A percentile compares a stretch with the other conserved stretches of the same genome.
These are phyloP conservation scores for Zapornia atra DNA, from an alignment of 2,113 vertebrate genomes.

Conservation along the genomic window DNA sequence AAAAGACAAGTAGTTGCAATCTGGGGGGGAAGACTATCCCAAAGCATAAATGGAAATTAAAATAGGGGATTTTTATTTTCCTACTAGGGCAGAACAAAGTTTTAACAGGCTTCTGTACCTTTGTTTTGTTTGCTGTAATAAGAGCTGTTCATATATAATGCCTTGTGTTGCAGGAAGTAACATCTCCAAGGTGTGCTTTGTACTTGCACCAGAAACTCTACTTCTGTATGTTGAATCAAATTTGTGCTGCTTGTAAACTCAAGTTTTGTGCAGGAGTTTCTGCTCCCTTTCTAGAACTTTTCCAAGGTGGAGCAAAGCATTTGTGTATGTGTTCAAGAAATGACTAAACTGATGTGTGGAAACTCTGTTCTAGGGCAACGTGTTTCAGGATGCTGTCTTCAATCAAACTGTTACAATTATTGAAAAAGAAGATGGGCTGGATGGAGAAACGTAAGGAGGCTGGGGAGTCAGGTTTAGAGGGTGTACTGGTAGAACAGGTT, in stretches of 20 bases:
- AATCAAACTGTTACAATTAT: conserved; percentile 98
- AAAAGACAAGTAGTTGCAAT: background rate
- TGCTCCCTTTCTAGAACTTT: background rate
- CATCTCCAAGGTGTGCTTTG: background rate
- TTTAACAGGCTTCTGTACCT: background rate
- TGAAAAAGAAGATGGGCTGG: conserved; percentile 92
- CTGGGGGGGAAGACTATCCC: background rate
- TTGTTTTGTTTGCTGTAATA: background rate
- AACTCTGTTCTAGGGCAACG: conserved; percentile 82
- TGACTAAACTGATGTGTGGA: background rate
- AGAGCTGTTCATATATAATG: accelerated
- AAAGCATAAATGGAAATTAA: background rate
- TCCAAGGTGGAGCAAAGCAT: background rate
- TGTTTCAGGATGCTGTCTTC: conserved; percentile 98
- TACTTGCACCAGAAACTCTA: background rate
- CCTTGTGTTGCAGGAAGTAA: background rate
- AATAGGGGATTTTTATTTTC: background rate
- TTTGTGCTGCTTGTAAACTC: background rate
- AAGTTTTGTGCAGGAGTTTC: accelerated
- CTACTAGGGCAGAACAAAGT: background rate
- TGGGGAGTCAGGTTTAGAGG: background rate
- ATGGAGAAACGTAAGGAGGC: conserved; percentile 93
- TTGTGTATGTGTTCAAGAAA: background rate
- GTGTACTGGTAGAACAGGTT: background rate
- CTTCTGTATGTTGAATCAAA: background rate